Evolutionary conservation across 2,797 vertebrate genomes (phyloP).

Genomic region (Sylvia borin): DNA sequence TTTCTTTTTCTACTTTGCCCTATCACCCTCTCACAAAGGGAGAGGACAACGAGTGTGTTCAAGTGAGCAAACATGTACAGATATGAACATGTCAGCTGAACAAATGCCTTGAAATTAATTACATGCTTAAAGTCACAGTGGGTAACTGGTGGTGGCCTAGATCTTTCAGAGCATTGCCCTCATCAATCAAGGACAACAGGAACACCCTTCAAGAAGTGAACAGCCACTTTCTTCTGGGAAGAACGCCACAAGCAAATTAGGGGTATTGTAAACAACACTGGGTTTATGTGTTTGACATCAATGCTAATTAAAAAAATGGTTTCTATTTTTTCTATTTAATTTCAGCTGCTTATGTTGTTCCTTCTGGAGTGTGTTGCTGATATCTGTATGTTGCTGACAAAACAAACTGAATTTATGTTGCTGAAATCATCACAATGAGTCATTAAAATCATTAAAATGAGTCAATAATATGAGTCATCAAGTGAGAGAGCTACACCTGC

Average conservation of each 20-base stretch:
- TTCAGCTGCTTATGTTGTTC: background rate
- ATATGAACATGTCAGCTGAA: background rate
- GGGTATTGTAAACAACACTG: background rate
- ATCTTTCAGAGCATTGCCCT: background rate
- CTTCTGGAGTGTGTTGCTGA: background rate
- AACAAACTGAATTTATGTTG: slow-evolving; percentile 47
- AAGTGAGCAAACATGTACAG: background rate
- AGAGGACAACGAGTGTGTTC: background rate
- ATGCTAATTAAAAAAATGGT: background rate
- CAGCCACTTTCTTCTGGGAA: background rate
- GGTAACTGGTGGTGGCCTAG: background rate
- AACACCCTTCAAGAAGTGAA: background rate
- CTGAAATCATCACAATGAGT: slow-evolving; percentile 53
- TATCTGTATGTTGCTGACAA: slow-evolving; percentile 33
- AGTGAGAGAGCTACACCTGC: background rate
- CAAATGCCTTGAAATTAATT: background rate
- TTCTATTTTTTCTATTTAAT: slow-evolving; percentile 21
- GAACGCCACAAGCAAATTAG: background rate
- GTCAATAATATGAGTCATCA: slow-evolving; percentile 63
- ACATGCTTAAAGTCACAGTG: background rate
- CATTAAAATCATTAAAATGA: slow-evolving; percentile 64
- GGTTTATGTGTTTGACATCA: background rate
- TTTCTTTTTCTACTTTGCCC: background rate
- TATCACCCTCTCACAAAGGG: accelerated
- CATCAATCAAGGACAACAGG: background rate